Percentiles rank a stretch among this genome's conserved stretches.
Evolutionary conservation across 2,113 vertebrate genomes (phyloP).

Genomic region (Mobula birostris): DNA sequence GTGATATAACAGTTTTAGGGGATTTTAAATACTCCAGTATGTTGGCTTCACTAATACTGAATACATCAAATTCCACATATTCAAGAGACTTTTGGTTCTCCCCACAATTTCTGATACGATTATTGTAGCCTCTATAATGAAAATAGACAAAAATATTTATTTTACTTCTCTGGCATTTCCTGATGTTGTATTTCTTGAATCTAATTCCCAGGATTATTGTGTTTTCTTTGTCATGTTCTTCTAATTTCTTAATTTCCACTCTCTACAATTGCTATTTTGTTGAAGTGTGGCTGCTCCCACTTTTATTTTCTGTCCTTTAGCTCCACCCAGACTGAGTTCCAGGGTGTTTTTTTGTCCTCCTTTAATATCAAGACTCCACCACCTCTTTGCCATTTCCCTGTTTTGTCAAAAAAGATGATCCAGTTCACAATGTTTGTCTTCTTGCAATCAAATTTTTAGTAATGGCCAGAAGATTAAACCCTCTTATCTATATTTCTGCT

Average conservation of each 20-base stretch:
- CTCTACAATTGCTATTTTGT: neutral
- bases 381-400: neutral
- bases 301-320: neutral
- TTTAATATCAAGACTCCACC: too few species aligned
- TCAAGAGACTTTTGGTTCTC: neutral
- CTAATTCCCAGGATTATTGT: neutral
- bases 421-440: too few species aligned
- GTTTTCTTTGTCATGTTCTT: neutral
- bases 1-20: neutral
- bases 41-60: neutral
- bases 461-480: neutral
- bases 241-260: neutral
- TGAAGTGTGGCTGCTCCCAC: neutral
- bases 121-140: neutral
- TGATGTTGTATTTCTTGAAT: neutral
- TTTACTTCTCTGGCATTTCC: neutral
- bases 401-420: too few species aligned
- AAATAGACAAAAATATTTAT: neutral
- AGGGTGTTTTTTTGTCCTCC: too few species aligned
- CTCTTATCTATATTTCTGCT: neutral
- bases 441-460: too few species aligned
- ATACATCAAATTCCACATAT: neutral
- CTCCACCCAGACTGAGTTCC: too few species aligned
- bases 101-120: neutral
- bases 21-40: neutral